A percentile compares a stretch with the other conserved stretches of the same genome.
Evolutionary conservation across 2,113 vertebrate species (phyloP).

Genomic region (Brachypodius melanocephalos): DNA sequence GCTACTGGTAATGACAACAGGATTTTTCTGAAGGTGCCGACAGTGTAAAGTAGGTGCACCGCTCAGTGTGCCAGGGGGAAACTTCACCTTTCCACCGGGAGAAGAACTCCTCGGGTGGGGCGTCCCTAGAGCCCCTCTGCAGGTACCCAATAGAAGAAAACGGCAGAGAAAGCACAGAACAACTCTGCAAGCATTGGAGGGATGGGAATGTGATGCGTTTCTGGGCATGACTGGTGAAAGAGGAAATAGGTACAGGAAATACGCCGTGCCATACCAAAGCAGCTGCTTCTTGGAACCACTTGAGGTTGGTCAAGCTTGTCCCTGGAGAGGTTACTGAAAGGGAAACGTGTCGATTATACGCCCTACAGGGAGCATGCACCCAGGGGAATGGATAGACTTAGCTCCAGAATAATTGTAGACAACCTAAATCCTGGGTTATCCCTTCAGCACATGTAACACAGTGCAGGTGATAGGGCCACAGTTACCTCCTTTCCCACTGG

Average conservation of each 20-base stretch:
- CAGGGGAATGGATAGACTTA: background rate
- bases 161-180: accelerated
- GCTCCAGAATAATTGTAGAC: background rate
- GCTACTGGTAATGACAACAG: accelerated
- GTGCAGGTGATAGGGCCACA: background rate
- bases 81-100: background rate
- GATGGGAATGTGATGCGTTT: background rate
- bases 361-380: background rate
- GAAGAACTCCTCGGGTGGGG: accelerated
- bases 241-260: too few species aligned
- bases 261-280: accelerated
- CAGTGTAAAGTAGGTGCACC: accelerated
- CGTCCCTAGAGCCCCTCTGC: background rate
- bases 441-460: background rate
- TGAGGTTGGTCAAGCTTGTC: background rate
- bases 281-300: background rate
- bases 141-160: background rate
- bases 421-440: background rate
- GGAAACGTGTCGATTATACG: background rate
- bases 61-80: accelerated
- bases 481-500: background rate
- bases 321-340: background rate
- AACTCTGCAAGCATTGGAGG: accelerated
- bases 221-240: background rate
- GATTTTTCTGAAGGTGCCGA: accelerated